phyloP scores from a whole-genome alignment of 2,797 vertebrate species.

The Halcyon badia region DNA sequence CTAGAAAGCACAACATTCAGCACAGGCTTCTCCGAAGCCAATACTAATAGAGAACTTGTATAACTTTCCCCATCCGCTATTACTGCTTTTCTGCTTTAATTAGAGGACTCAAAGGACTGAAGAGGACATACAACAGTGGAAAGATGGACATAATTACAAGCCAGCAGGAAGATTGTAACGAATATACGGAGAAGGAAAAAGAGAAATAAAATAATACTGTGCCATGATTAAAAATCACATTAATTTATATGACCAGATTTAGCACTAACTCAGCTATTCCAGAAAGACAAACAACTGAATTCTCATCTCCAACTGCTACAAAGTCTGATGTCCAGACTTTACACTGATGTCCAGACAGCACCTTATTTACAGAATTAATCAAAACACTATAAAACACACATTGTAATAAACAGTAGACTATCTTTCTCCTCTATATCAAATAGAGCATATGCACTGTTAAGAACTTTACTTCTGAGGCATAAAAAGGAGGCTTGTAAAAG shows the following conservation, averaged over 20 bases:
- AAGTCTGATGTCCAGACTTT: background rate
- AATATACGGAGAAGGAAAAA: background rate
- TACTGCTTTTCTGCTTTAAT: background rate
- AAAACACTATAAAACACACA: background rate
- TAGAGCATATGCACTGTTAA: background rate
- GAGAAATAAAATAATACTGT: background rate
- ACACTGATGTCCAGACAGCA: background rate
- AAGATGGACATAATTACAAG: background rate
- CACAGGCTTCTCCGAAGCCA: background rate
- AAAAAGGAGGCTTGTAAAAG: background rate
- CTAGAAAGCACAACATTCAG: constrained; percentile 19
- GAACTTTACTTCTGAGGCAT: background rate
- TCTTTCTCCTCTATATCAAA: background rate
- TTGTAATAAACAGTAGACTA: background rate
- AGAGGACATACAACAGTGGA: background rate
- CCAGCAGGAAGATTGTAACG: background rate
- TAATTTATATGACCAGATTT: background rate
- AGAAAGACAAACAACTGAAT: background rate
- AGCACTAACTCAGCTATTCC: background rate
- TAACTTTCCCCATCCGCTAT: background rate
- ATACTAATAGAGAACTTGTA: background rate
- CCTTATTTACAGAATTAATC: background rate
- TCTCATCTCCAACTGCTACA: background rate
- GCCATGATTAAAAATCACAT: background rate
- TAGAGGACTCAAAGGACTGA: background rate